Evolutionary conservation across 1,140 invertebrate species (phyloP), one percentile per base, ranked within the genome.

Genomic region (Copidosoma floridanum): DNA sequence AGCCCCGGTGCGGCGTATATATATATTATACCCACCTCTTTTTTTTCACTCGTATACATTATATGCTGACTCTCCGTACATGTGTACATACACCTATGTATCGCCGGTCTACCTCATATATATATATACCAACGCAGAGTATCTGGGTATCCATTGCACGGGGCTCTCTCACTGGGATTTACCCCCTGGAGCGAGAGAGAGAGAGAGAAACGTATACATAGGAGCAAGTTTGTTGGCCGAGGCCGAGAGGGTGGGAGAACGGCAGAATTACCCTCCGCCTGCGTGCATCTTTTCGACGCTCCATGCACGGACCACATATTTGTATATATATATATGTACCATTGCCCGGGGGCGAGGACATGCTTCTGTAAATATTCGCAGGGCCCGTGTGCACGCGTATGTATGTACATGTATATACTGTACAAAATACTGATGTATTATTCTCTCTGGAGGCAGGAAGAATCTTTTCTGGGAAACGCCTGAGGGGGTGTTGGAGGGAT

Each of bases 1-100:
- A 55, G 46, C 58, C 21, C 48, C n/a, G n/a, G n/a, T n/a, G 29
- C 68, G 71, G 68, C 66, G 64, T 71, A 57, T 73, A 70, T 72
- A 70, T 72, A 73, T 72, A 73, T 60, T 65, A 68, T 69, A 61
- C 47, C 35, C 58, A 18, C 48, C 44, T 24, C 4, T 47, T 47
- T 47, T 29, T n/a, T 50, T 29, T 35, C 16, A 10, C 14, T 20
- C 14, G 3, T 10, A 20, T 18, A 41, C 51, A 21, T 37, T 29
- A 3, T 16, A 32, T 51, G 32, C 14, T 35, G 27, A 3, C 37
- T 7, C 51, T 26, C 24, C n/a, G 3, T 5, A 14, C 21, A 38
- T 1, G 7, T 2, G 6, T n/a, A 52, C 32, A 41, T 6, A 41
- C 16, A 16, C 40, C 18, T 24, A 21, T 20, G 4, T 46, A 6